Evolutionary conservation across 1,140 invertebrate genomes (phyloP), one percentile per base, ranked within the genome.

Genomic region (Heliconius melpomene): DNA sequence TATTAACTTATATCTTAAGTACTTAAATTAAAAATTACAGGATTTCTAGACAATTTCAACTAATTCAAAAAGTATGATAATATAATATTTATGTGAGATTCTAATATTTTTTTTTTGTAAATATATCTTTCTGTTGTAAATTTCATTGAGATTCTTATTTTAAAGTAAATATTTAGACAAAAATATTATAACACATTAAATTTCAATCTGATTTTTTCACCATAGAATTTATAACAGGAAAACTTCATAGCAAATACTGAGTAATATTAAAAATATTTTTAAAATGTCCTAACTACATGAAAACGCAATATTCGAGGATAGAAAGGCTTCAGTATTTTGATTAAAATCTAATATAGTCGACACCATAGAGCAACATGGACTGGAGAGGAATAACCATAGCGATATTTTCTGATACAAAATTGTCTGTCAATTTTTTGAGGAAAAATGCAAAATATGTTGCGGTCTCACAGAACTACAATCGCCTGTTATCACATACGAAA

Each of bases 201-300:
- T 36, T 36, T 36, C 32, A 36, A 36, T 52, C 7, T 60, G 40
- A 46, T 46, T 46, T 46, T 46, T 46, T 46, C 7, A 60, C 13
- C n/a, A 60, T 60, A 60, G n/a, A 60, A 23, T 60, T 60, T n/a
- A 60, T 26, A 60, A 60, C 54, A 60, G 20, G 54, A 60, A 60
- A 60, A 60, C n/a, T 26, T 60, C 20, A 60, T 60, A 60, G 54
- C 7, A 60, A 60, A 60, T 60, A 60, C 9, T 23, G 7, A 23
- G n/a, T 26, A 60, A 36, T 36, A 36, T 36, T 7, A 36, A 36
- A 7, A 60, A 60, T 23, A 23, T 60, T 9, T 3, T 23, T 3
- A 60, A 60, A 60, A 60, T 23, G 23, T 16, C 11, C 50, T 6
- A 52, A 52, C 18, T 52, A 18, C 50, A 52, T 52, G 18, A 20